A percentile compares a stretch with the other conserved stretches of the same genome.
phyloP scores from a whole-genome alignment of 2,797 vertebrate genomes.

The Rousettus madagascariensis region DNA sequence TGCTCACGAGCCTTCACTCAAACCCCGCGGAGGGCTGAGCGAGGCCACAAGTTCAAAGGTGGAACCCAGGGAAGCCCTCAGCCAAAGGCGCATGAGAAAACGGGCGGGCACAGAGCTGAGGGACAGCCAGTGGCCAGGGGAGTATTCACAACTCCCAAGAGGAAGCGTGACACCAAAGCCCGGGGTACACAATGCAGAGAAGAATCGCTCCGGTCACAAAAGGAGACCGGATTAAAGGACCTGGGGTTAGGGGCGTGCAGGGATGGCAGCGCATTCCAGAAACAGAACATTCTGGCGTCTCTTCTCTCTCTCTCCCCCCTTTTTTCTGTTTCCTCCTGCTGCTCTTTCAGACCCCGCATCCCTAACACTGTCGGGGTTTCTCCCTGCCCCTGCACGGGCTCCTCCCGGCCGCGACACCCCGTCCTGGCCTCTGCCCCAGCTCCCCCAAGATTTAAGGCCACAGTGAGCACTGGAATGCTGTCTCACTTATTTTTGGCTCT shows the following conservation, averaged over 20 bases:
- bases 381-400: background rate
- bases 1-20: background rate
- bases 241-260: background rate
- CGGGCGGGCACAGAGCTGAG: background rate
- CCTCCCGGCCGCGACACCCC: background rate
- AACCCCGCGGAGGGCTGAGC: too few species aligned
- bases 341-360: background rate
- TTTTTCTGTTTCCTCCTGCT: background rate
- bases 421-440: background rate
- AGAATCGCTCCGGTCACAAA: background rate
- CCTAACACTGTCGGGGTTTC: too few species aligned
- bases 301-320: background rate
- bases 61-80: background rate
- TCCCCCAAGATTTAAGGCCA: background rate
- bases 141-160: background rate
- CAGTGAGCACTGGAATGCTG: background rate
- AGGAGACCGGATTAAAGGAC: background rate
- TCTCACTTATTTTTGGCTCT: background rate
- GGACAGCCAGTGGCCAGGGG: background rate
- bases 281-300: too few species aligned
- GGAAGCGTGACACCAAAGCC: background rate
- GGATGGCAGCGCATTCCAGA: background rate
- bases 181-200: background rate
- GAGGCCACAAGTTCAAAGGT: background rate
- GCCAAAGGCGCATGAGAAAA: background rate